phyloP scores from a whole-genome alignment of 2,113 vertebrate species.

The Cyanistes caeruleus region DNA sequence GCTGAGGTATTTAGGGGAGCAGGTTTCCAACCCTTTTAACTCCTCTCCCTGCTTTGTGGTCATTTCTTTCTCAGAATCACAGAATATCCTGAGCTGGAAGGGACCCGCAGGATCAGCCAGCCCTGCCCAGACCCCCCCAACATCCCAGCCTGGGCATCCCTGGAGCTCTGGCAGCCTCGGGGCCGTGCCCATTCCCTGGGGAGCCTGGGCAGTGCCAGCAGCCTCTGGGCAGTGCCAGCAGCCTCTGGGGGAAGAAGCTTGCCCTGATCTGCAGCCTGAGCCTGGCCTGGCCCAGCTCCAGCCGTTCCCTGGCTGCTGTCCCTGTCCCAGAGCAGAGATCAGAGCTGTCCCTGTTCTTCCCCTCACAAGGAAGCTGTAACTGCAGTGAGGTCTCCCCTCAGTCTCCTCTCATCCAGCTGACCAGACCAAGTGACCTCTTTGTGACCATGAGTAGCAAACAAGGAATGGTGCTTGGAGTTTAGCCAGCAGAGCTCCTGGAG shows the following conservation, averaged over 20 bases:
- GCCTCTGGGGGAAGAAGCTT: background rate
- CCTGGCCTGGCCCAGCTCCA: background rate
- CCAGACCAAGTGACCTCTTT: background rate
- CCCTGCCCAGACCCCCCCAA: background rate
- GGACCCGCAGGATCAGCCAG: rapidly evolving
- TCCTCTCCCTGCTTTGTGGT: background rate
- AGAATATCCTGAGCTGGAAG: background rate
- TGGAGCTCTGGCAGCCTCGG: background rate
- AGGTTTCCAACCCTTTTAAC: rapidly evolving
- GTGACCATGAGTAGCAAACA: background rate
- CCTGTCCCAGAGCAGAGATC: background rate
- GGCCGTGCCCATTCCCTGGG: background rate
- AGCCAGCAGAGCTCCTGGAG: background rate
- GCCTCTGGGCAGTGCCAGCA: background rate
- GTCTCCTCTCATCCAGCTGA: background rate
- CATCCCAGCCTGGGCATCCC: background rate
- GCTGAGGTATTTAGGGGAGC: background rate
- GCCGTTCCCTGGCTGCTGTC: rapidly evolving
- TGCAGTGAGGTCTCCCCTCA: background rate
- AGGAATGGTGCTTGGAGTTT: background rate
- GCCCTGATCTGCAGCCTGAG: background rate
- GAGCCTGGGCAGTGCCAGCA: background rate
- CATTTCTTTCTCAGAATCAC: background rate
- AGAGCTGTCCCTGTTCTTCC: background rate
- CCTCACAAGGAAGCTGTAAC: background rate